These are phyloP conservation scores for Rugalucina vietnamica DNA, from an alignment of 2,888 invertebrate genomes.

Conservation along the genomic window DNA sequence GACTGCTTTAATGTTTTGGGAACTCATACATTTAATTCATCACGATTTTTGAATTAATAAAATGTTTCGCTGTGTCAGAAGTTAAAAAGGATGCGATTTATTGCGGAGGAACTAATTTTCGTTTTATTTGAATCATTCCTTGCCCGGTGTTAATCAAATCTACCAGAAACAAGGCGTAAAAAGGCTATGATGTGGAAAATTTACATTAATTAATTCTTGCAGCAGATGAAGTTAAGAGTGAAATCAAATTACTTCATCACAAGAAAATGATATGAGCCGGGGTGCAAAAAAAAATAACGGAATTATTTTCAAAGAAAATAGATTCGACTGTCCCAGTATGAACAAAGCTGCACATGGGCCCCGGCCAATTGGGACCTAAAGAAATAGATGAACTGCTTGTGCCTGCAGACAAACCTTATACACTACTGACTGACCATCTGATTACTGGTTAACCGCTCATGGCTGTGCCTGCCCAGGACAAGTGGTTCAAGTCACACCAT, in stretches of 20 bases:
- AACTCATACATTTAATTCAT: conserved; percentile 26
- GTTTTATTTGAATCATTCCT: conserved; percentile 16
- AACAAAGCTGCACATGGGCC: no score
- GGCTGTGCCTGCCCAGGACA: no score
- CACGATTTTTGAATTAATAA: conserved; percentile 20
- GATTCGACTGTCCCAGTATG: no score
- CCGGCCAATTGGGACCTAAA: no score
- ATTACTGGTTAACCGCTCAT: no score
- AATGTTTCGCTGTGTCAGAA: conserved; percentile 18
- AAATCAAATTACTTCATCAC: neutral
- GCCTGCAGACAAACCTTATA: no score
- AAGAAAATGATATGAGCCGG: neutral
- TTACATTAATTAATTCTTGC: conserved; percentile 12
- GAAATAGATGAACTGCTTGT: no score
- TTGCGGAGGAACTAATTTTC: conserved; percentile 6
- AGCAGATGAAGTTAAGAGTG: neutral
- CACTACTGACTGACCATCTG: no score
- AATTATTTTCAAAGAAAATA: no score
- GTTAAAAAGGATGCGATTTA: conserved; percentile 24
- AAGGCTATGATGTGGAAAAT: conserved; percentile 6
- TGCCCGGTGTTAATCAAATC: conserved; percentile 8
- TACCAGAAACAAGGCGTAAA: conserved; percentile 12
- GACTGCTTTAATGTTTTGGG: conserved; percentile 5
- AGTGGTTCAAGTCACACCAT: no score
- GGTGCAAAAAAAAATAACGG: no score